Evolutionary conservation across 1,140 invertebrate genomes (phyloP), one percentile per base, ranked within the genome.

Genomic region (Eupristina koningsbergeri): DNA sequence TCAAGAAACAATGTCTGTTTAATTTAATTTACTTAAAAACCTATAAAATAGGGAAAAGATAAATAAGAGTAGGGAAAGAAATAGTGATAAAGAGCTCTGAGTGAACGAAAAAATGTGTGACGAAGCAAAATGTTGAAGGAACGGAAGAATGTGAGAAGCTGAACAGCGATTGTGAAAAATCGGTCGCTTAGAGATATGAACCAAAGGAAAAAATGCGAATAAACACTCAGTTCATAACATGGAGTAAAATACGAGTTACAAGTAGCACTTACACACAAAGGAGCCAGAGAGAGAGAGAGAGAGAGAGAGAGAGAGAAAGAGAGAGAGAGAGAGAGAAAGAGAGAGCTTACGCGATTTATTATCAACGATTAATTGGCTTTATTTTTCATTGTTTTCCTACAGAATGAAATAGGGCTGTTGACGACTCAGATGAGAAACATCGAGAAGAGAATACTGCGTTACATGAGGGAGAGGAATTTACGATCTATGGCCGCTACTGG

Each of bases 371-470:
- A 86, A 86, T 88, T 86, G 87, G 80, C 85, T 71, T 82, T 74
- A 63, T 86, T 85, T 86, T 82, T 85, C 61, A 84, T 63, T 79
- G 58, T 53, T 69, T 82, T 53, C 67, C 45, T 80, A 29, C 84
- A 91, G 90, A 88, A 77, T 61, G 89, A 89, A 84, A 87, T 91
- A 75, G 85, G 84, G 0, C 73, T 91, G 83, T 80, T 90, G 87
- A 89, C 88, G 85, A 88, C 86, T 41, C 90, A 91, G 83, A 85
- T 91, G 85, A 88, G 90, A 80, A 89, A 88, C 76, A 87, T 91
- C 73, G 88, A 91, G 77, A 89, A 87, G 84, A 88, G 85, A 85
- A 87, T 91, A 86, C 85, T 91, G 39, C 86, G 88, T 36, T 81
- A 76, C 34, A 87, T 88, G 50, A 88, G 89, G 63, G 90, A 90